phyloP scores from a whole-genome alignment of 1,140 invertebrate species.

The Nymphalis io region DNA sequence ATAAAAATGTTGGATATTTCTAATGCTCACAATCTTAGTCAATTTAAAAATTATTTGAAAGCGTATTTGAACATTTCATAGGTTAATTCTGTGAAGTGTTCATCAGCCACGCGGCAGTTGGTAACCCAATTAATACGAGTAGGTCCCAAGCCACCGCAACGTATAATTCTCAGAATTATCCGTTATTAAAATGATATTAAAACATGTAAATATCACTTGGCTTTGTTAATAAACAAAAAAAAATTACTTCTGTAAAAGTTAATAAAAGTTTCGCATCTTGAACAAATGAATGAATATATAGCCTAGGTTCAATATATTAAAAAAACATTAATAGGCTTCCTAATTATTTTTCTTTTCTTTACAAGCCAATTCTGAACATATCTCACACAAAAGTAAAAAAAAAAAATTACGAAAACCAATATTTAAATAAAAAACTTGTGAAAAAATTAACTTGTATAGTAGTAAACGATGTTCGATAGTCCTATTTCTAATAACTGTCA shows the following conservation, averaged over 20 bases:
- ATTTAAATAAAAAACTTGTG: not conserved
- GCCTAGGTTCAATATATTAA: too few species aligned
- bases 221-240: not conserved
- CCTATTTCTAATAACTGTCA: constrained; percentile 12
- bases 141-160: constrained; percentile 26
- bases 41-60: constrained; percentile 12
- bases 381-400: too few species aligned
- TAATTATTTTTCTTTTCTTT: too few species aligned
- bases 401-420: too few species aligned
- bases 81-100: constrained; percentile 32
- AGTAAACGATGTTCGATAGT: constrained; percentile 16
- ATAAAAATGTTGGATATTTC: not conserved
- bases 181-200: constrained; percentile 29
- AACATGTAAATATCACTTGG: constrained; percentile 14
- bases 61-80: constrained; percentile 25
- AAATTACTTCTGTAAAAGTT: not conserved
- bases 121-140: constrained; percentile 32
- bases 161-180: constrained; percentile 28
- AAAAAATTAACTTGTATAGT: not conserved
- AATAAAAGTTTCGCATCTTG: too few species aligned
- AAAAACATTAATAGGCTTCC: too few species aligned
- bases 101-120: constrained; percentile 28
- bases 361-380: too few species aligned
- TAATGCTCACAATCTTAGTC: not conserved
- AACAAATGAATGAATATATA: too few species aligned